Evolutionary conservation across 2,888 invertebrate genomes (phyloP), one percentile per base, ranked within the genome.

Genomic region (Pristionchus japonicus): DNA sequence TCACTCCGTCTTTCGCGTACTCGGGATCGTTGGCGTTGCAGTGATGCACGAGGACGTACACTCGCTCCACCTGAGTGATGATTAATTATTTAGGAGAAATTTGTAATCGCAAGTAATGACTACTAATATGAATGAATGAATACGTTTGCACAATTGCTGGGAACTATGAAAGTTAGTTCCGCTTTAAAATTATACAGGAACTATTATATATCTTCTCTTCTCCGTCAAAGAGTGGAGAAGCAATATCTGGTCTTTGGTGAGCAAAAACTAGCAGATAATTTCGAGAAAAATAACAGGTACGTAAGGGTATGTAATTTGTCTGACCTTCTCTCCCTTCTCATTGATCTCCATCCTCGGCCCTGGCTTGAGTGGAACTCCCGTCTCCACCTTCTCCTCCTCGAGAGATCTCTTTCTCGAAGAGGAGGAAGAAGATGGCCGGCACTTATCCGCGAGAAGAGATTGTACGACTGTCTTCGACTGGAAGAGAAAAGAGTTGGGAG

Each of bases 41-140:
- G 47, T 77, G 43, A n/a, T 27, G 77, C 6, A 77, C 77, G 43
- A 47, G 77, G n/a, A 77, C 43, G 47, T 77, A 77, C 77, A 77
- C n/a, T 13, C 31, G 34, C 31, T 67, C 67, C 23, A 34, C 67
- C 67, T 67, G 6, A 57, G n/a, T n/a, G n/a, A n/a, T n/a, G n/a
- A n/a, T n/a, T n/a, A n/a, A n/a, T n/a, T n/a, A n/a, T n/a, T n/a
- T n/a, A n/a, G n/a, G n/a, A n/a, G n/a, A n/a, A n/a, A n/a, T n/a
- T n/a, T n/a, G n/a, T n/a, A n/a, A n/a, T n/a, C n/a, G n/a, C n/a
- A n/a, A n/a, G n/a, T n/a, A n/a, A n/a, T n/a, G n/a, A n/a, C n/a
- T n/a, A n/a, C n/a, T n/a, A n/a, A n/a, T n/a, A n/a, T n/a, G n/a
- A n/a, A n/a, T n/a, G n/a, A n/a, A n/a, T n/a, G n/a, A n/a, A n/a